These are phyloP conservation scores for Latrodectus geometricus DNA, from an alignment of 1,140 invertebrate genomes.

Conservation along the genomic window DNA sequence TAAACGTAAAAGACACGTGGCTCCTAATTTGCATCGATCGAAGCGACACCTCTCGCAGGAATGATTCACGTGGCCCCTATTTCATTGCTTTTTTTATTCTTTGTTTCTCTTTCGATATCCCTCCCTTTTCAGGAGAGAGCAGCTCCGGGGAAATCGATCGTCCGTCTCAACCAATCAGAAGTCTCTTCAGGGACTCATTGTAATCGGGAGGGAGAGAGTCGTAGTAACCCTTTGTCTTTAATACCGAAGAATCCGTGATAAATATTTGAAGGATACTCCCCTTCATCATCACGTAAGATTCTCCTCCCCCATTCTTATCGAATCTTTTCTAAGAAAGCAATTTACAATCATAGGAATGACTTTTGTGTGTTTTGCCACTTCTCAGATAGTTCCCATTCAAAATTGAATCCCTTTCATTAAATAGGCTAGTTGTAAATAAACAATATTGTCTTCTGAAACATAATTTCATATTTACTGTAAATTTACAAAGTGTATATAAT, in stretches of 20 bases:
- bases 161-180: slow-evolving; percentile 16
- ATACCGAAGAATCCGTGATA: not conserved
- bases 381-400: too few species aligned
- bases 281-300: not conserved
- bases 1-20: slow-evolving; percentile 57
- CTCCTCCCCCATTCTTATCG: not conserved
- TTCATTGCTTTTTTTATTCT: slow-evolving; percentile 7
- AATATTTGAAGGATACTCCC: slow-evolving; percentile 39
- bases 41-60: slow-evolving; percentile 36
- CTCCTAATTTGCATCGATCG: slow-evolving; percentile 57
- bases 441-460: too few species aligned
- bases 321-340: not conserved
- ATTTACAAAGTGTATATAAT: too few species aligned
- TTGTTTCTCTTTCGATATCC: slow-evolving; percentile 13
- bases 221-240: slow-evolving; percentile 43
- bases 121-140: not conserved
- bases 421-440: too few species aligned
- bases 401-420: too few species aligned
- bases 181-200: slow-evolving; percentile 12
- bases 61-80: slow-evolving; percentile 48
- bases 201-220: not conserved
- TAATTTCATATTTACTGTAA: too few species aligned
- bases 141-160: slow-evolving; percentile 21
- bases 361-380: not conserved
- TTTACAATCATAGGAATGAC: not conserved